Evolutionary conservation across 2,113 vertebrate genomes (phyloP), one percentile per base, ranked within the genome.

Genomic region (Dipodomys merriami): DNA sequence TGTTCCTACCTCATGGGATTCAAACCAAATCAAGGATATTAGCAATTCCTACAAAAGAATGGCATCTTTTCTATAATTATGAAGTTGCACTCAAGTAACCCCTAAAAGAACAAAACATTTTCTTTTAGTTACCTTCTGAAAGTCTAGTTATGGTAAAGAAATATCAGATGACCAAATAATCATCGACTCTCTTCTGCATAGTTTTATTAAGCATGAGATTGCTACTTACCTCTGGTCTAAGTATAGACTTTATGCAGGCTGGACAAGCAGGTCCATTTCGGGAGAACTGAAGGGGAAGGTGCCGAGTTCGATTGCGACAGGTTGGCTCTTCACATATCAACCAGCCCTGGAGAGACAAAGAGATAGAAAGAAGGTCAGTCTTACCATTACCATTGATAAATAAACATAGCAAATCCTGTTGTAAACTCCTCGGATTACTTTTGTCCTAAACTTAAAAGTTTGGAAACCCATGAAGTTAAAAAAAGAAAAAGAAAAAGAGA

Each of bases 281-380:
- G 44, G 98, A 99, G 96, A 99, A 99, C 30, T 97, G 98, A 83
- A 99, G 96, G 5, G 99, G 99, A 93, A 99, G 96, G 27, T 98
- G 98, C 29, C 98, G 98, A 86, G 98, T 99, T 94, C 99, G 98
- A 96, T 99, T 98, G 95, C 97, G 98, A 97, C 99, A 99, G 5
- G 99, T 98, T 95, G 98, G 99, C 91, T 99, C 99, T 96, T 99
- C 99, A n/a, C 99, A 99, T 87, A 99, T 96, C 90, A 99, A 97
- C 99, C 99, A 99, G 68, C 99, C 98, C 99, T 99, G 72, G 20
- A 95, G 46, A 95, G 74, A 94, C 19, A 90, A 96, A 65, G 57
- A 39, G 39, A 39, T 39, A 62, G 69, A 13, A 9, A 0, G 96
- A 64, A 86, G 62, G 30, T 69, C 27, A 79, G 60, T 83, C 25